phyloP scores from a whole-genome alignment of 2,888 invertebrate species.

The Euplagia quadripunctaria region DNA sequence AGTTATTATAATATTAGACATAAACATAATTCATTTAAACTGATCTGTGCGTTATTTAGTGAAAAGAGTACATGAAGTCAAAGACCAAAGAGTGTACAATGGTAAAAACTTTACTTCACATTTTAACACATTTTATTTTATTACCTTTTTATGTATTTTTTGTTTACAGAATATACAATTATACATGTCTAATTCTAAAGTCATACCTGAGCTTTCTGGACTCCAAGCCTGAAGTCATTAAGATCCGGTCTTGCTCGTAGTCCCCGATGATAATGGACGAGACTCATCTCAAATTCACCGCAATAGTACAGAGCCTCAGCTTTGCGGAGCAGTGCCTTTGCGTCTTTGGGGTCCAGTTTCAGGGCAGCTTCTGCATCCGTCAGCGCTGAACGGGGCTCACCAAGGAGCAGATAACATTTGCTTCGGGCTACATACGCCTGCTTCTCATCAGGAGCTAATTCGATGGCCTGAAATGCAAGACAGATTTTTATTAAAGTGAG shows the following conservation, averaged over 20 bases:
- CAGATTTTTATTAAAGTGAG: background rate
- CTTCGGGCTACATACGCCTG: slow-evolving; percentile 95
- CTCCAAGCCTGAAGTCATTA: slow-evolving; percentile 92
- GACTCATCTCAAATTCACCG: slow-evolving; percentile 97
- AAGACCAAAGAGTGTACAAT: no score
- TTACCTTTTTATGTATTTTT: no score
- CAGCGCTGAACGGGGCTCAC: slow-evolving; percentile 94
- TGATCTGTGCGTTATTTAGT: no score
- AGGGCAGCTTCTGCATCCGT: slow-evolving; percentile 95
- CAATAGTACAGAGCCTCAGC: slow-evolving; percentile 97
- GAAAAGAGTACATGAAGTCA: no score
- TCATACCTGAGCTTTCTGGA: slow-evolving; percentile 93
- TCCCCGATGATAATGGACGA: slow-evolving; percentile 97
- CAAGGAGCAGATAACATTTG: slow-evolving; percentile 95
- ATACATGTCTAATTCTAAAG: no score
- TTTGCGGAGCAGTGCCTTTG: slow-evolving; percentile 92
- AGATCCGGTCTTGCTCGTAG: slow-evolving; percentile 94
- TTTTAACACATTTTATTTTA: no score
- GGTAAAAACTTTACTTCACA: no score
- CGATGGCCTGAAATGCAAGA: slow-evolving; percentile 91
- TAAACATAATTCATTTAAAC: no score
- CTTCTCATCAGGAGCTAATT: slow-evolving; percentile 94
- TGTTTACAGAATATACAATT: no score
- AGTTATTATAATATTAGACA: no score
- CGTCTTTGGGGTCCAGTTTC: slow-evolving; percentile 90